Conservation (phyloP, 2,113 vertebrate genomes). For the Tringa solitaria region DNA sequence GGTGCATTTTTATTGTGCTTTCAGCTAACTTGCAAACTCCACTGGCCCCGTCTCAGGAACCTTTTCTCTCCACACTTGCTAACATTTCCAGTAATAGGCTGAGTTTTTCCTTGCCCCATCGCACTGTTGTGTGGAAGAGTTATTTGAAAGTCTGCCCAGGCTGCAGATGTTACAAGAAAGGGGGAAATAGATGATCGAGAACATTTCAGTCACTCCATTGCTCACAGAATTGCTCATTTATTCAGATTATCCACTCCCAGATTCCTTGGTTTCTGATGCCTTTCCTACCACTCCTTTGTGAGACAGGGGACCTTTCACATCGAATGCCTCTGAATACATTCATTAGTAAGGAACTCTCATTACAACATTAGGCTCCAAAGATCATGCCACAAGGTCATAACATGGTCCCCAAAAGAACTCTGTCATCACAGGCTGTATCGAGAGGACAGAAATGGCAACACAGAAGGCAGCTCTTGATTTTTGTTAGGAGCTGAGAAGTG, state of each 20-base stretch:
- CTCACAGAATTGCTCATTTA: background rate
- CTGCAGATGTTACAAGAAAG: background rate
- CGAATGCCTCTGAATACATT: fast-evolving
- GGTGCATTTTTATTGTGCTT: background rate
- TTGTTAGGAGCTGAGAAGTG: background rate
- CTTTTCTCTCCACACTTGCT: background rate
- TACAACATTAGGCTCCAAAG: background rate
- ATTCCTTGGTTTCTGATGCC: background rate
- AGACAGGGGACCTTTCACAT: background rate
- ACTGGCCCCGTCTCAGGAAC: background rate
- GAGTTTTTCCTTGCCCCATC: background rate
- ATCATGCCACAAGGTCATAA: background rate
- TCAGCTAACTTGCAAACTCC: constrained; percentile 11
- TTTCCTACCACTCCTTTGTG: background rate
- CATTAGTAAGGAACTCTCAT: fast-evolving
- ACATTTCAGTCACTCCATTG: background rate
- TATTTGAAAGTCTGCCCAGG: background rate
- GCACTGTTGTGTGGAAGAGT: background rate
- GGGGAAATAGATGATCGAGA: background rate
- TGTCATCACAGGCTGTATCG: background rate
- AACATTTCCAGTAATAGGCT: background rate
- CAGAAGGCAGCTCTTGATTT: background rate
- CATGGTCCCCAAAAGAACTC: background rate
- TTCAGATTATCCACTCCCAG: background rate
- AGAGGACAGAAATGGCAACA: background rate